Percentiles rank a stretch among this genome's conserved stretches.
These are phyloP conservation scores for Patella ulyssiponensis DNA, from an alignment of 2,888 invertebrate species.

Conservation along the genomic window DNA sequence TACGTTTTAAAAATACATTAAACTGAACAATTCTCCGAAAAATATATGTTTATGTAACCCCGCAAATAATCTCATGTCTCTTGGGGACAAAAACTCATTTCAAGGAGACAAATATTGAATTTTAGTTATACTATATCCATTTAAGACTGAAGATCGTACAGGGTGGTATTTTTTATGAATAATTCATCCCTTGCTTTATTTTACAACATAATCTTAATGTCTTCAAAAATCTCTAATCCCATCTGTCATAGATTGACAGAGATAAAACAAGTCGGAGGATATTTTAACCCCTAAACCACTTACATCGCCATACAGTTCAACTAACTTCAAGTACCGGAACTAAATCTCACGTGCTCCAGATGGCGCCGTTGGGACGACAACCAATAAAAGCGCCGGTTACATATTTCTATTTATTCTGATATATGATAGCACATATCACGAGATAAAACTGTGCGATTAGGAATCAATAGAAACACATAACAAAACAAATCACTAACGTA, in stretches of 20 bases:
- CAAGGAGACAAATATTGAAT: no score
- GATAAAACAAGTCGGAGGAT: neutral
- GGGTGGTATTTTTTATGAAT: neutral
- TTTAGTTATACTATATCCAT: no score
- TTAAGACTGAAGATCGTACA: neutral
- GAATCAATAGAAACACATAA: no score
- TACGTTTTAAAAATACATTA: no score
- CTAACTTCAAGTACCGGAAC: neutral
- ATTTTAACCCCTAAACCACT: neutral
- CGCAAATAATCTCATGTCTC: no score
- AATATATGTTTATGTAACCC: no score
- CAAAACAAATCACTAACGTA: no score
- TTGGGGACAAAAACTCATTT: no score
- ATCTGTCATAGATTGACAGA: slow-evolving; percentile 2
- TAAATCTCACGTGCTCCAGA: slow-evolving; percentile 9
- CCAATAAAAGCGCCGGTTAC: slow-evolving; percentile 1
- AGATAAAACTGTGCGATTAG: no score
- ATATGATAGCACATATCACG: neutral
- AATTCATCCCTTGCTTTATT: neutral
- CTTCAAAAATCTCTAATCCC: neutral
- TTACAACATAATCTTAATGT: neutral
- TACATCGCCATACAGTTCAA: neutral
- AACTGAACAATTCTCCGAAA: no score
- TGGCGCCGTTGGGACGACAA: neutral
- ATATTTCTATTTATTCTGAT: neutral